Percentiles rank a stretch among this genome's conserved stretches.
Evolutionary conservation across 2,797 vertebrate genomes (phyloP).

Genomic region (Acanthornis magna): DNA sequence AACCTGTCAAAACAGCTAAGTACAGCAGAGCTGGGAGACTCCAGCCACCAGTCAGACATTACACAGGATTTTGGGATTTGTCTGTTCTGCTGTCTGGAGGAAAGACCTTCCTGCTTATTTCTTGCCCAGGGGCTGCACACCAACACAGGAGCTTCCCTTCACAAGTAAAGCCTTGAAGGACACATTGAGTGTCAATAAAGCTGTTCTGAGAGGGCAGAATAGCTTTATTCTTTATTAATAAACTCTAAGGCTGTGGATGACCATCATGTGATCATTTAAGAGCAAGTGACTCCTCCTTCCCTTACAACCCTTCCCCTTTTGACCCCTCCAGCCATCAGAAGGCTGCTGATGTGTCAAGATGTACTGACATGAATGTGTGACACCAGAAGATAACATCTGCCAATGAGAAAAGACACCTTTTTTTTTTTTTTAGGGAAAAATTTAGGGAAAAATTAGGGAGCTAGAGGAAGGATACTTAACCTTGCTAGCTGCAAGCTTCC

Average conservation of each 20-base stretch:
- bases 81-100: not conserved
- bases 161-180: not conserved
- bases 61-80: not conserved
- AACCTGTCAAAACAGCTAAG: conserved; percentile 62
- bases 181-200: not conserved
- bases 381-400: not conserved
- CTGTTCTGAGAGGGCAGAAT: not conserved
- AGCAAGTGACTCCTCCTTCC: not conserved
- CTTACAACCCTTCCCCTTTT: not conserved
- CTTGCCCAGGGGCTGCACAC: not conserved
- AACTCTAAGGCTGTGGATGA: not conserved
- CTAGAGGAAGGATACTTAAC: not conserved
- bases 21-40: conserved; percentile 61
- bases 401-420: not conserved
- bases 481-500: not conserved
- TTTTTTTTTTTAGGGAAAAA: no score
- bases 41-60: not conserved
- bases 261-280: not conserved
- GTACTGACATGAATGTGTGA: not conserved
- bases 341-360: not conserved
- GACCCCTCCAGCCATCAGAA: not conserved
- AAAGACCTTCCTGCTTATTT: not conserved
- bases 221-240: not conserved
- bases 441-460: not conserved
- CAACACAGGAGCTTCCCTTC: not conserved